A percentile compares a stretch with the other conserved stretches of the same genome.
phyloP scores from a whole-genome alignment of 2,888 invertebrate genomes.

The Trilocha varians region DNA sequence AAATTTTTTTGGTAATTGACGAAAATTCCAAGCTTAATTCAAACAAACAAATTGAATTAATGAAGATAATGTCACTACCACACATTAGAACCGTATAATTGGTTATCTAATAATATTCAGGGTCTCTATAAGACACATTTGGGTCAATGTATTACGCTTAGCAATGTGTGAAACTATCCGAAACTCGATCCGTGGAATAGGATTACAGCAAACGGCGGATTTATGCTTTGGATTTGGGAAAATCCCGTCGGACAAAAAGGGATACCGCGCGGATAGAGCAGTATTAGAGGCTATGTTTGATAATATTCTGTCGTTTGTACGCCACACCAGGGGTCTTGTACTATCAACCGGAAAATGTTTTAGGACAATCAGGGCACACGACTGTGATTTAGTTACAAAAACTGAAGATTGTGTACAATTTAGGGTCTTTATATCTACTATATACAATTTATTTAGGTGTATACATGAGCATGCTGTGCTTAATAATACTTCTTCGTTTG shows the following conservation, averaged over 20 bases:
- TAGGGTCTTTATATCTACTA: no score
- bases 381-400: background rate
- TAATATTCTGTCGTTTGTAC: constrained; percentile 33
- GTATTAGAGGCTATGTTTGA: constrained; percentile 47
- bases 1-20: no score
- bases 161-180: constrained; percentile 46
- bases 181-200: constrained; percentile 43
- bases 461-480: no score
- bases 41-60: no score
- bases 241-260: constrained; percentile 50
- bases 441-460: no score
- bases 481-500: constrained; percentile 36
- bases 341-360: background rate
- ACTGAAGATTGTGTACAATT: no score
- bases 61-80: no score
- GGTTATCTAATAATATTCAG: constrained; percentile 11
- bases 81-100: no score
- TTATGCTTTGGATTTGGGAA: constrained; percentile 54
- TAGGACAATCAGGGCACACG: no score
- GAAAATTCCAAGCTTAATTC: no score
- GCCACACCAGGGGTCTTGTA: background rate
- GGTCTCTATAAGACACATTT: constrained; percentile 19
- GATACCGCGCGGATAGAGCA: constrained; percentile 34
- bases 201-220: constrained; percentile 59
- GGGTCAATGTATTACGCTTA: constrained; percentile 42